Evolutionary conservation across 2,113 vertebrate species (phyloP), one percentile per base, ranked within the genome.

Genomic region (Ammospiza caudacuta): DNA sequence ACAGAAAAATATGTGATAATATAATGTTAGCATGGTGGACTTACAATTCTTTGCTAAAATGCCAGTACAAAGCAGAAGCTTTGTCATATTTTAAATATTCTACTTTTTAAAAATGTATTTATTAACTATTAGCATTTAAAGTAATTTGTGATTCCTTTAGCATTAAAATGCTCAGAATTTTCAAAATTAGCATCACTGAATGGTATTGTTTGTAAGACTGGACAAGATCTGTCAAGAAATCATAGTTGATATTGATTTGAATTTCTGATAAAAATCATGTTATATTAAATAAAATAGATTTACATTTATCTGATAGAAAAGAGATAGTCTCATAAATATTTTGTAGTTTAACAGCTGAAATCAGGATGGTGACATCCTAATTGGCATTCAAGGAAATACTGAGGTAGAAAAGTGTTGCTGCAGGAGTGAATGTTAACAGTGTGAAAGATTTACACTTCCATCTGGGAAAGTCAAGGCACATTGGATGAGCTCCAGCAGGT

Each of bases 401-500:
- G 29, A 79, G 29, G 31, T 80, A 61, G 61, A 70, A 90, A 73
- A 79, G 14, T 47, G 18, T 67, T 85, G 68, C 57, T 89, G 51
- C 47, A 81, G 89, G 55, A 94, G 27, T 64, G 49, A 89, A 95
- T 91, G 88, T 39, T 90, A 94, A 81, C 37, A 46, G 49, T 70
- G 88, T 76, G 87, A 84, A 90, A 95, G 80, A 89, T 93, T 96
- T 92, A 87, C 77, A 41, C 94, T 92, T 81, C 58, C 55, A 85
- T 63, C 57, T 94, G 83, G 39, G 54, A 76, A 89, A 95, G 63
- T 78, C 84, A 84, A 22, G 20, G 78, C 41, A 77, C 66, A 37
- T 11, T 91, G 92, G 90, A 93, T 89, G 82, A 92, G 52, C 90
- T 94, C 79, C 92, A 94, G 55, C 73, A 91, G 92, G 84, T 94